These are phyloP conservation scores for Carpatolechia fugitivella DNA, from an alignment of 2,888 invertebrate genomes.

Conservation along the genomic window DNA sequence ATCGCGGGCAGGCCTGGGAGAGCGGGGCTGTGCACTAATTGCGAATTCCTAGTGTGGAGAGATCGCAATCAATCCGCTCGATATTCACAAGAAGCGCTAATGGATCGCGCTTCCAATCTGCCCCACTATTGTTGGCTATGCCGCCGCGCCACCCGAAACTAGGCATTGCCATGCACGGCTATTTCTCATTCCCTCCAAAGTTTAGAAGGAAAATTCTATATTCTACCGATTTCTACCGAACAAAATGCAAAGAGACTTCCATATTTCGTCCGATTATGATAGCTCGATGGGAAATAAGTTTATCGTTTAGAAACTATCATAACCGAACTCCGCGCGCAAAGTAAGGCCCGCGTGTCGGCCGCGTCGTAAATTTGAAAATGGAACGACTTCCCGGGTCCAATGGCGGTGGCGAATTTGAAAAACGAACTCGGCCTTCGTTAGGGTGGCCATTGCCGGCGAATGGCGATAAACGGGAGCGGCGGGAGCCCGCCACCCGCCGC, in stretches of 20 bases:
- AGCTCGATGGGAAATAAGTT: constrained; percentile 22
- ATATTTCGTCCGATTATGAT: background rate
- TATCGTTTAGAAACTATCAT: constrained; percentile 31
- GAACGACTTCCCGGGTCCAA: constrained; percentile 37
- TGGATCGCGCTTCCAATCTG: constrained; percentile 9
- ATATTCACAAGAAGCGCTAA: constrained; percentile 35
- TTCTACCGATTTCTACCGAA: too few species aligned
- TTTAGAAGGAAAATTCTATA: too few species aligned
- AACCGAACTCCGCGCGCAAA: constrained; percentile 31
- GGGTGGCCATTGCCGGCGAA: constrained; percentile 16
- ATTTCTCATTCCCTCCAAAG: background rate
- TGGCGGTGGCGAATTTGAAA: constrained; percentile 30
- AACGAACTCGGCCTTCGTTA: constrained; percentile 27
- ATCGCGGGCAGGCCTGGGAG: background rate
- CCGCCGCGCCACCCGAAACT: background rate
- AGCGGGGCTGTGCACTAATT: constrained; percentile 45
- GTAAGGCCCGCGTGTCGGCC: constrained; percentile 32
- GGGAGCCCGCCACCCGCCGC: background rate
- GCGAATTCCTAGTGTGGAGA: constrained; percentile 47
- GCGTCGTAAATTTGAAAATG: constrained; percentile 53
- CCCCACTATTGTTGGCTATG: background rate
- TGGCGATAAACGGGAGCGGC: background rate
- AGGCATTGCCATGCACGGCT: background rate
- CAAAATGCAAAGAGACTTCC: too few species aligned
- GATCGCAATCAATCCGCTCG: constrained; percentile 41